These are phyloP conservation scores for Boloria selene DNA, from an alignment of 2,888 invertebrate species.

Conservation along the genomic window DNA sequence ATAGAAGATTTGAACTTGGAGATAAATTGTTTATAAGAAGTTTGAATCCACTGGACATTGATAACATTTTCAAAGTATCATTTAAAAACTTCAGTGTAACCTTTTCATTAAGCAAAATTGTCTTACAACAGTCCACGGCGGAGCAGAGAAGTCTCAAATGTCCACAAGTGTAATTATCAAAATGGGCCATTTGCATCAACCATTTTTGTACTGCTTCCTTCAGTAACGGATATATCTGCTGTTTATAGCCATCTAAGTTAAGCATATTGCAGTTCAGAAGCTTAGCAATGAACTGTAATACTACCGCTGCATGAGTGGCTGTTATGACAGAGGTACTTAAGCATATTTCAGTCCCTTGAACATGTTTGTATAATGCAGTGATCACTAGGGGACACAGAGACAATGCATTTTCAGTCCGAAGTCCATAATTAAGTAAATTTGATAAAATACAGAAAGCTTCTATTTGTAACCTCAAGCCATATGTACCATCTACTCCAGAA, in stretches of 20 bases:
- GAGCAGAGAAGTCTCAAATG: conserved; percentile 68
- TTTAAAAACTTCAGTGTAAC: conserved; percentile 58
- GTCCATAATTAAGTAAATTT: conserved; percentile 78
- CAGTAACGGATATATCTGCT: conserved; percentile 65
- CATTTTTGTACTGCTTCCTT: conserved; percentile 76
- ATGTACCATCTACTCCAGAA: conserved; percentile 74
- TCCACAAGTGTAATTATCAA: conserved; percentile 70
- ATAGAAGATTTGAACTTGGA: conserved; percentile 69
- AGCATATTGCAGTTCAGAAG: conserved; percentile 52
- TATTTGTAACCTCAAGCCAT: conserved; percentile 83
- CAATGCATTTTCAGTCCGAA: conserved; percentile 71
- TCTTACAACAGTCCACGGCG: conserved; percentile 65
- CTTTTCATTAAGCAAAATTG: conserved; percentile 57
- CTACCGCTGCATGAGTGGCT: conserved; percentile 82
- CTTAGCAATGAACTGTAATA: conserved; percentile 73
- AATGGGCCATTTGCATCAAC: conserved; percentile 66
- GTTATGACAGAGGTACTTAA: conserved; percentile 72
- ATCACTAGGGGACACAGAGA: conserved; percentile 80
- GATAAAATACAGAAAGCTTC: conserved; percentile 84
- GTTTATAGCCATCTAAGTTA: conserved; percentile 55
- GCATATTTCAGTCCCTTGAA: conserved; percentile 79
- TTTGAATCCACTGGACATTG: conserved; percentile 72
- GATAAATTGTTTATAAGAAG: conserved; percentile 64
- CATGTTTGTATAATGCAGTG: conserved; percentile 82
- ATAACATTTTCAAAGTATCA: conserved; percentile 57